phyloP scores from a whole-genome alignment of 2,797 vertebrate genomes.

The Labeo calbasu region DNA sequence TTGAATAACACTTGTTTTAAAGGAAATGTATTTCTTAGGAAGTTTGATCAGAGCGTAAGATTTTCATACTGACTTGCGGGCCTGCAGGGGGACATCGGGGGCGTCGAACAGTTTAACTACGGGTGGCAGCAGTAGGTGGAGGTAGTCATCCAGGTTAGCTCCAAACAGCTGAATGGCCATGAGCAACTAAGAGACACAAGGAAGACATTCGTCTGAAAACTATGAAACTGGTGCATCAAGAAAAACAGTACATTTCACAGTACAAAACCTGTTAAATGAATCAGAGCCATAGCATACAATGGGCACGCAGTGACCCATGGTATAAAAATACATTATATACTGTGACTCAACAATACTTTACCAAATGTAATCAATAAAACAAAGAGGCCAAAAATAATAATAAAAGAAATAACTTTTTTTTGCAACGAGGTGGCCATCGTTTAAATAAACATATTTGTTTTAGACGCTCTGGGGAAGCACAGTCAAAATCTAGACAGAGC shows the following conservation, averaged over 20 bases:
- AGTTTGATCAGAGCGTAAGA: neutral
- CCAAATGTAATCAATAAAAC: neutral
- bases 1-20: neutral
- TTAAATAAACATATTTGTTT: slow-evolving; percentile 16
- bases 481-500: slow-evolving; percentile 23
- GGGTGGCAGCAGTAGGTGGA: slow-evolving; percentile 94
- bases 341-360: neutral
- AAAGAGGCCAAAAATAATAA: neutral
- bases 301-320: neutral
- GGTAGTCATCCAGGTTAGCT: slow-evolving; percentile 97
- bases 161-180: slow-evolving; percentile 97
- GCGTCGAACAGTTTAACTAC: slow-evolving; percentile 98
- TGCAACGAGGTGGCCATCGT: neutral
- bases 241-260: neutral
- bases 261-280: neutral
- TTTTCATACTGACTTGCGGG: slow-evolving; percentile 87
- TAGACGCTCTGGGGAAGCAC: slow-evolving; percentile 17
- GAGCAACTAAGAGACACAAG: slow-evolving; percentile 79
- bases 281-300: neutral
- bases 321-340: neutral
- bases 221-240: neutral
- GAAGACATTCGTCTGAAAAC: neutral
- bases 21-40: neutral
- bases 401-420: too few relatives aligned
- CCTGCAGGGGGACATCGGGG: slow-evolving; percentile 87